Evolutionary conservation across 2,797 vertebrate species (phyloP), one percentile per base, ranked within the genome.

Genomic region (Microhierax caerulescens): DNA sequence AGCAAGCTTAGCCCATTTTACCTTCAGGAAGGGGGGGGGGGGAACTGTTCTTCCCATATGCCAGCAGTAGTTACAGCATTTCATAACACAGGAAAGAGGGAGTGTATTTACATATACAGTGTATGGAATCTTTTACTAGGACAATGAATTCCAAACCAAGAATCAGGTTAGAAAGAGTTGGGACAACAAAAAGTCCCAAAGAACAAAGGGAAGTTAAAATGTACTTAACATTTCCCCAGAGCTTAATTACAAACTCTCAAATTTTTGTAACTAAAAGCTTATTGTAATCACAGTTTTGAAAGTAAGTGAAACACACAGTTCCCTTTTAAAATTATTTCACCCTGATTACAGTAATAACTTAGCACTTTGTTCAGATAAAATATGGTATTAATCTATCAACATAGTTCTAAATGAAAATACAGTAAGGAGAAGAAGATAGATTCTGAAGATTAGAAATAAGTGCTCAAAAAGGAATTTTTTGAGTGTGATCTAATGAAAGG

Each of bases 131-230:
- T 59, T 39, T 51, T 41, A 85, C 72, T 51, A 39, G 73, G 81
- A 93, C 92, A 96, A 93, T 43, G 85, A 69, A 89, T 57, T 82
- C 90, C 93, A 53, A 74, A 77, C 20, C 78, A 41, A 83, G 48
- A 60, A 36, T 47, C 94, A 91, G 80, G 86, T 95, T 93, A 75
- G 92, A 51, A 93, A 88, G 83, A 76, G 50, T 8, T 61, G 65
- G 81, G 77, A 77, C 91, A 93, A 94, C 43, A 90, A 7, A 43
- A 90, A 65, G 67, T 65, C 83, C 80, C 50, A 37, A 74, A 91
- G 95, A 97, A 96, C 95, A 97, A 97, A 96, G 90, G 88, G 91
- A 97, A 97, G 81, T 94, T 91, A 76, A 83, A 85, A 92, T 77
- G 41, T 88, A 95, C 78, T 94, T 90, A 57, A 77, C 57, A 6